Conservation (phyloP, 2,113 vertebrate species). For the Macquaria australasica region DNA sequence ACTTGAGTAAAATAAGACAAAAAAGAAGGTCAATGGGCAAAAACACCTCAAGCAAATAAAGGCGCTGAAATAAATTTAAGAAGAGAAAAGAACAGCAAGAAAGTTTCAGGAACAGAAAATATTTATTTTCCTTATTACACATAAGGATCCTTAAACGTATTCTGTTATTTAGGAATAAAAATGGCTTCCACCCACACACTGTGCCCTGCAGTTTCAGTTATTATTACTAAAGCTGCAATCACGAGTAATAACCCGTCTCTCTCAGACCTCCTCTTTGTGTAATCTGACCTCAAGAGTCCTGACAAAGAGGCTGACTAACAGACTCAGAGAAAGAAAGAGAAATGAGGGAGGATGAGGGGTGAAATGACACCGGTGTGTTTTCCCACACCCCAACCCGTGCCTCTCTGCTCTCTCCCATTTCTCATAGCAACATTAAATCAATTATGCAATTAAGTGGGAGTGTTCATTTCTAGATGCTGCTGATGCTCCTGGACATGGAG, state of each 20-base stretch:
- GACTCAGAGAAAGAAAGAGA: background rate
- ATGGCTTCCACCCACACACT: conserved; percentile 1
- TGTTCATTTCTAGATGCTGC: conserved; percentile 18
- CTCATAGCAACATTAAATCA: conserved; percentile 11
- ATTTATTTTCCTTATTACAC: background rate
- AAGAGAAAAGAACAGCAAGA: background rate
- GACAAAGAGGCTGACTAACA: background rate
- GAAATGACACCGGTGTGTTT: background rate
- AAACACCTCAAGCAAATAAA: background rate
- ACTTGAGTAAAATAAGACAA: background rate
- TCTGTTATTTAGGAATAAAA: background rate
- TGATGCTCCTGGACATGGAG: background rate
- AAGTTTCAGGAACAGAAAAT: background rate
- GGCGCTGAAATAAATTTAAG: background rate
- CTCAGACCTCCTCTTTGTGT: conserved; percentile 4
- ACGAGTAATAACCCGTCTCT: conserved; percentile 29
- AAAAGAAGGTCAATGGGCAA: background rate
- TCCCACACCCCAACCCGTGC: background rate
- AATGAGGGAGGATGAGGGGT: background rate
- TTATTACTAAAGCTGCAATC: conserved; percentile 41
- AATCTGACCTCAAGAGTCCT: conserved; percentile 41
- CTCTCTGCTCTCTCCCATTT: background rate
- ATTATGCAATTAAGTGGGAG: conserved; percentile 36
- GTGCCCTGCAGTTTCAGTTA: background rate
- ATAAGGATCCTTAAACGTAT: background rate